These are phyloP conservation scores for Ophioninae sp. DNA, from an alignment of 2,888 invertebrate genomes.

Conservation along the genomic window DNA sequence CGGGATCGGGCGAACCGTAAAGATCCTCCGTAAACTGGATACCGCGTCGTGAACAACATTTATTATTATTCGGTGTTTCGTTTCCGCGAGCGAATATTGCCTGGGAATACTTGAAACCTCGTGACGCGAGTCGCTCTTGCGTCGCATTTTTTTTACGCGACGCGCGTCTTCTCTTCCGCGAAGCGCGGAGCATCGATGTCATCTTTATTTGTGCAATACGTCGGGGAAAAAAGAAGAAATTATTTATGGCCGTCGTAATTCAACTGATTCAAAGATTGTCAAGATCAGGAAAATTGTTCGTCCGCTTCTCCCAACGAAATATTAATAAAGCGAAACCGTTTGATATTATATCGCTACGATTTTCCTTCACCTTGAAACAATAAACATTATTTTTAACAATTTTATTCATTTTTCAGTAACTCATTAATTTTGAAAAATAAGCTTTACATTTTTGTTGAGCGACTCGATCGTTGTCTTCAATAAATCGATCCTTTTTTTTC, in stretches of 20 bases:
- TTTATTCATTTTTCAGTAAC: no score
- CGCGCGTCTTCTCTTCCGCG: constrained; percentile 10
- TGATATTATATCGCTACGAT: no score
- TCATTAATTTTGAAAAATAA: no score
- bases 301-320: no score
- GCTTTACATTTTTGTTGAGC: no score
- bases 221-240: constrained; percentile 16
- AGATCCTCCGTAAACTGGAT: constrained; percentile 38
- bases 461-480: no score
- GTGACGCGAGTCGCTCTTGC: constrained; percentile 9
- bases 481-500: no score
- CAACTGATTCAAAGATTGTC: not conserved
- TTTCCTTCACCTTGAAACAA: no score
- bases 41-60: constrained; percentile 10
- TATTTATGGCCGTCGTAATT: constrained; percentile 5
- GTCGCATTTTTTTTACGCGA: not conserved
- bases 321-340: no score
- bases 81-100: constrained; percentile 13
- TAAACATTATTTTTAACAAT: no score
- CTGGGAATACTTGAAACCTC: not conserved
- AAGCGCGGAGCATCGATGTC: constrained; percentile 15
- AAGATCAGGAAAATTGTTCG: no score
- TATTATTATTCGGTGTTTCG: constrained; percentile 6
- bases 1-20: constrained; percentile 51
- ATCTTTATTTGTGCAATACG: constrained; percentile 2